Base-by-base conservation (phyloP, 2,888 invertebrate genomes). In the Cephus pygmeus region DNA sequence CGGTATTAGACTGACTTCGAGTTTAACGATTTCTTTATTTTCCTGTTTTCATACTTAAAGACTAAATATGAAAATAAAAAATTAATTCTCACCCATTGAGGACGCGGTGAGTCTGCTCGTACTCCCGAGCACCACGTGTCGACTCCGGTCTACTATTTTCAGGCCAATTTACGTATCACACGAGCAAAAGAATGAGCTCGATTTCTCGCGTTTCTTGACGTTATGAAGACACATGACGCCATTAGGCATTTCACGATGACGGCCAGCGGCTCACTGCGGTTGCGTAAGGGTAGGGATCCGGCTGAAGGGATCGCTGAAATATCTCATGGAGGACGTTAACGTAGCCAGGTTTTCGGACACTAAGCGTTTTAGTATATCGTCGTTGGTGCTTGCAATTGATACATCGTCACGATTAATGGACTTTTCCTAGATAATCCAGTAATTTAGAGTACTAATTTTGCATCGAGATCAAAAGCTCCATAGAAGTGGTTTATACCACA, bases 111-210 rank as follows among this genome's bases (percentile, higher is more conserved):
- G 23, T 23, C 56, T 9, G 56, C 23, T 9, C 56, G 56, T 56
- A 56, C 23, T 9, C 56, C 9, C 23, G 9, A 9, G 56, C 56
- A 56, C 56, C 56, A 56, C 56, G 56, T 56, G 79, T 77, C 75
- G 78, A 71, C 73, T 33, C 79, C 73, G 79, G 76, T 34, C 31
- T 81, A 83, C 84, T 89, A 89, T 88, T 87, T 87, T 81, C 81
- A 84, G 85, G 84, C 83, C 87, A 87, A 89, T 89, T 89, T 88
- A 86, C 85, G 80, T 81, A 85, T 85, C 85, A 82, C 81, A 79
- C 77, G 84, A 81, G 84, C 81, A 85, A 85, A 84, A 81, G 80
- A 79, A 79, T 76, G 77, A 73, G 77, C 82, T 83, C 83, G 79
- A 79, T 80, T 77, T 76, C 77, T 79, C 82, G 80, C 78, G 79